These are phyloP conservation scores for Lasius platythorax DNA, from an alignment of 2,888 invertebrate species.

Conservation along the genomic window DNA sequence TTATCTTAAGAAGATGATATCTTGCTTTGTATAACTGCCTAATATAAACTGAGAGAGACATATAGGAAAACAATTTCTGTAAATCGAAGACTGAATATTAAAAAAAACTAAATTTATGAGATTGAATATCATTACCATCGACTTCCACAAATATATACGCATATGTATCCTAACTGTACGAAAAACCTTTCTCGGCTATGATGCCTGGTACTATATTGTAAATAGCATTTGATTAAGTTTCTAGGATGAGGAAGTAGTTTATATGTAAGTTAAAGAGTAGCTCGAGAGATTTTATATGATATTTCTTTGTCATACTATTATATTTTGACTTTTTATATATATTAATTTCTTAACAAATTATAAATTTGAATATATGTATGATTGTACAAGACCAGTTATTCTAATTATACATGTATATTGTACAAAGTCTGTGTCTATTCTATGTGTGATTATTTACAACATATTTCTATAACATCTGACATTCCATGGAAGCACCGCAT, in stretches of 20 bases:
- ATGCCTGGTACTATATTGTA: conserved; percentile 57
- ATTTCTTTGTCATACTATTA: conserved; percentile 46
- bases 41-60: conserved; percentile 5
- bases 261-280: conserved; percentile 13
- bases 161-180: conserved; percentile 3
- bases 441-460: neutral
- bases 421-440: conserved; percentile 5
- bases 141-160: conserved; percentile 25
- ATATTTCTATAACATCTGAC: neutral
- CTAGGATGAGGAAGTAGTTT: conserved; percentile 43
- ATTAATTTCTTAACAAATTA: conserved; percentile 40
- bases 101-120: conserved; percentile 51
- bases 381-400: conserved; percentile 44
- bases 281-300: conserved; percentile 53
- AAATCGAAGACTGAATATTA: conserved; percentile 67
- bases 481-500: neutral
- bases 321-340: conserved; percentile 50
- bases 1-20: conserved; percentile 1
- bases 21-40: conserved; percentile 35
- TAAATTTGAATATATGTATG: conserved; percentile 42
- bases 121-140: conserved; percentile 22
- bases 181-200: neutral
- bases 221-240: conserved; percentile 54
- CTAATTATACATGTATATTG: conserved; percentile 49
- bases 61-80: conserved; percentile 27